Evolutionary conservation across 1,140 invertebrate genomes (phyloP), one percentile per base, ranked within the genome.

Genomic region (Apis mellifera): DNA sequence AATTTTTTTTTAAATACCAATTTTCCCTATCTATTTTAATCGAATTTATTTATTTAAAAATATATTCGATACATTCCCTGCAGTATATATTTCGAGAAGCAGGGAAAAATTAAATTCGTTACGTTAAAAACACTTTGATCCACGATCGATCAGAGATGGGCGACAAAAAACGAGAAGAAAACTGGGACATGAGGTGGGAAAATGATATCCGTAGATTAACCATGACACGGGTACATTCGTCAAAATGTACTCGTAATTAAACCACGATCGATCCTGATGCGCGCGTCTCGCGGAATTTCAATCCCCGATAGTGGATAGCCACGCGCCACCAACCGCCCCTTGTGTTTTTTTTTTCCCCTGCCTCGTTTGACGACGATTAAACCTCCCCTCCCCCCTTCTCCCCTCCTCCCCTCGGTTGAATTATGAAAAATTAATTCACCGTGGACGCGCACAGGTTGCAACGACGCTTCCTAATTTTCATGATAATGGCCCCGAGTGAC

Each of bases 401-500:
- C 32, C 2, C 32, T 32, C 32, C 2, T 32, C 32, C 32, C 32
- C 0, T 32, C 32, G 32, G 32, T 32, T 76, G 76, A 88, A 71
- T 88, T 85, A 85, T 68, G 79, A 88, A 88, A 87, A 85, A 83
- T 83, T 83, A 81, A 85, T 73, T 54, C 59, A 80, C 71, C 54
- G 48, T 5, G 73, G 59, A 13, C 11, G 32, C 52, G n/a, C 70
- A 42, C 32, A 55, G 62, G 32, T 52, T 71, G 60, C 23, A 77
- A n/a, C 62, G n/a, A 64, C 59, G 66, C 60, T 62, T 15, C 55
- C 78, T 87, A 88, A 88, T 88, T 88, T 87, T 88, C 83, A 66
- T 80, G 86, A 88, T 84, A 86, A 76, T 78, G 78, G 71, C 21
- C 54, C 59, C 50, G 57, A 11, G 13, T 48, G 69, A 65, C 26